phyloP scores from a whole-genome alignment of 2,797 vertebrate species.

The Somateria mollissima region DNA sequence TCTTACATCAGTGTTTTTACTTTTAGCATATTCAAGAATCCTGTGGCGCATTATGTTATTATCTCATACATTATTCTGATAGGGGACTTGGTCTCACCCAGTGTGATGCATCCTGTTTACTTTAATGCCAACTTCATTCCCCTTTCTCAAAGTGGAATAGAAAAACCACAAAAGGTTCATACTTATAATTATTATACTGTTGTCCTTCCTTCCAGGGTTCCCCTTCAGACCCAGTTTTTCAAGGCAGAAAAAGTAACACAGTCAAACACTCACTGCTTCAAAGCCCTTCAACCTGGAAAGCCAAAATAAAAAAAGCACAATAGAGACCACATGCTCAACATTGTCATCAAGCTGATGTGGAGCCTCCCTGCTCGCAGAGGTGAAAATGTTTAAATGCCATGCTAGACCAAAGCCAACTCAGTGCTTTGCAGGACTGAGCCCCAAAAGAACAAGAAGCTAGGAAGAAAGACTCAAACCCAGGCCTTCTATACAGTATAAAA shows the following conservation, averaged over 20 bases:
- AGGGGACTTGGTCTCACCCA: not conserved
- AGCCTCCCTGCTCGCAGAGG: not conserved
- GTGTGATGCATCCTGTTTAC: not conserved
- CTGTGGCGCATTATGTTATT: not conserved
- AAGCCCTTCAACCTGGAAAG: not conserved
- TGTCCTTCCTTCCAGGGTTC: not conserved
- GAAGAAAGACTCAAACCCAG: not conserved
- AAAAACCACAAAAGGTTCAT: not conserved
- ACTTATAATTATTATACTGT: not conserved
- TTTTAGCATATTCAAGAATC: not conserved
- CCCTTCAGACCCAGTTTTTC: not conserved
- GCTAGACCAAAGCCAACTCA: not conserved
- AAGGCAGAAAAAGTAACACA: not conserved
- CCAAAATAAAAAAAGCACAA: not conserved
- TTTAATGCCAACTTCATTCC: not conserved
- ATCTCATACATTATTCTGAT: not conserved
- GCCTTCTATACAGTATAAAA: not conserved
- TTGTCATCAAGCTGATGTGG: not conserved
- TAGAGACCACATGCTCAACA: not conserved
- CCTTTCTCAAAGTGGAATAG: not conserved
- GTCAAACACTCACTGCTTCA: not conserved
- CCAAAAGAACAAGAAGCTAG: not conserved
- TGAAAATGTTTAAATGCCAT: not conserved
- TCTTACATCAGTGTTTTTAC: not conserved
- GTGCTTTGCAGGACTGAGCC: not conserved